Conservation (phyloP, 2,797 vertebrate genomes). For the Myotis daubentonii region DNA sequence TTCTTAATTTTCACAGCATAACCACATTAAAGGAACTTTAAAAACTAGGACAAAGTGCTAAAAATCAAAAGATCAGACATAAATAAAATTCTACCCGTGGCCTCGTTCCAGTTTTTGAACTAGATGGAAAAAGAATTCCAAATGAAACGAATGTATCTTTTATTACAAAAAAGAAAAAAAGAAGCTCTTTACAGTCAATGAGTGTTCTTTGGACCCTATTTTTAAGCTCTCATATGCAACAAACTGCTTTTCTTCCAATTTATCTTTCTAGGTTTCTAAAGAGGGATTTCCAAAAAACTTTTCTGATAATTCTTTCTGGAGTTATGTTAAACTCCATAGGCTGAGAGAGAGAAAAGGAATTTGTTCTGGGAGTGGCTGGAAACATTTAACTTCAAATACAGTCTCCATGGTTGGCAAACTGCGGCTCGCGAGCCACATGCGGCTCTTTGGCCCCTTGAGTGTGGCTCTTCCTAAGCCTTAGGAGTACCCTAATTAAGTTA, state of each 20-base stretch:
- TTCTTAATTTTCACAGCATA: neutral
- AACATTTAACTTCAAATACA: slow-evolving; percentile 1
- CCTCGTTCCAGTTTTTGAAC: neutral
- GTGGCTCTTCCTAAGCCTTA: no score
- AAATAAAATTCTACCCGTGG: neutral
- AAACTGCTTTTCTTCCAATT: slow-evolving; percentile 2
- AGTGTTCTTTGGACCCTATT: neutral
- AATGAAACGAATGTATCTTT: neutral
- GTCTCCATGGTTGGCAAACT: neutral
- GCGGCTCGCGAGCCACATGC: no score
- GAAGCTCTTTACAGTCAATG: neutral
- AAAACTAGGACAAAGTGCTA: neutral
- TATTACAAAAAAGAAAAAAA: neutral
- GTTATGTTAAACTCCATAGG: slow-evolving; percentile 12
- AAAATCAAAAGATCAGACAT: neutral
- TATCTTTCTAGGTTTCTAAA: slow-evolving; percentile 27
- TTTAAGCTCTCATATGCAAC: neutral
- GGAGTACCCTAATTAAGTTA: no score
- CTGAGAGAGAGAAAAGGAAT: neutral
- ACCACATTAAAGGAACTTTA: slow-evolving; percentile 16
- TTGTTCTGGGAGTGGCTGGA: neutral
- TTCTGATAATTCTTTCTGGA: slow-evolving; percentile 20
- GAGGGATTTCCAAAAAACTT: neutral
- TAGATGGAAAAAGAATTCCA: slow-evolving; percentile 25
- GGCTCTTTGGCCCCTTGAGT: no score